These are phyloP conservation scores for Gila robusta DNA, from an alignment of 2,797 vertebrate genomes.

Conservation along the genomic window DNA sequence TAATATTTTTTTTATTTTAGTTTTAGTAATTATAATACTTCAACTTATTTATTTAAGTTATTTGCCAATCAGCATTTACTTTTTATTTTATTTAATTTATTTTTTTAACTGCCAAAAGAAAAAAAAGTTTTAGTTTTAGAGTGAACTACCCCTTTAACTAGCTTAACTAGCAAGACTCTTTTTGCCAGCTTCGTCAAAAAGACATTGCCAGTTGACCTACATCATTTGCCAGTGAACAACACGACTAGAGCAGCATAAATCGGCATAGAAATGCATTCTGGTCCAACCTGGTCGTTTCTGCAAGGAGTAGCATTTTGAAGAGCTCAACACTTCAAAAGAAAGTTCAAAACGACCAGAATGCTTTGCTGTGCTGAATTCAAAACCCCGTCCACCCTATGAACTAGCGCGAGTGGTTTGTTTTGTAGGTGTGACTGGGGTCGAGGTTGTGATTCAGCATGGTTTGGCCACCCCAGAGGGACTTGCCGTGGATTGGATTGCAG, in stretches of 20 bases:
- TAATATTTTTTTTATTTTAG: too few relatives aligned
- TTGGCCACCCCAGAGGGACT: slow-evolving; percentile 96
- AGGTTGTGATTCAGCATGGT: slow-evolving; percentile 96
- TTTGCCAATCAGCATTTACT: background rate
- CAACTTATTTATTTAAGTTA: background rate
- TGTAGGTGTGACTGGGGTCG: slow-evolving; percentile 91
- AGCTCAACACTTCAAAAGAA: slow-evolving; percentile 23
- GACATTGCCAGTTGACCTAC: background rate
- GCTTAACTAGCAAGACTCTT: background rate
- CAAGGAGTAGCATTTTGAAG: slow-evolving; percentile 31
- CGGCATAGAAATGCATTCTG: background rate
- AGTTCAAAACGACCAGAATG: slow-evolving; percentile 24
- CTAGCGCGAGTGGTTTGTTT: slow-evolving; percentile 48
- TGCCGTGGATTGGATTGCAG: slow-evolving; percentile 97
- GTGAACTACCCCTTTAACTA: background rate
- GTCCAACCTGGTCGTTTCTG: slow-evolving; percentile 28
- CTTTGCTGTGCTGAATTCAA: slow-evolving; percentile 49
- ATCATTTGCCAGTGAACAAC: background rate
- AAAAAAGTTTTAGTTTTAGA: background rate
- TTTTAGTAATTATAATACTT: background rate
- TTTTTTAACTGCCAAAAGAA: background rate
- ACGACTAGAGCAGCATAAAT: background rate
- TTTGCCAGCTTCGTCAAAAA: background rate
- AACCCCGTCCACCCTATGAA: slow-evolving; percentile 16
- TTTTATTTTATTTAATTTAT: background rate